Evolutionary conservation across 1,140 invertebrate genomes (phyloP).

Genomic region (Portunus trituberculatus): DNA sequence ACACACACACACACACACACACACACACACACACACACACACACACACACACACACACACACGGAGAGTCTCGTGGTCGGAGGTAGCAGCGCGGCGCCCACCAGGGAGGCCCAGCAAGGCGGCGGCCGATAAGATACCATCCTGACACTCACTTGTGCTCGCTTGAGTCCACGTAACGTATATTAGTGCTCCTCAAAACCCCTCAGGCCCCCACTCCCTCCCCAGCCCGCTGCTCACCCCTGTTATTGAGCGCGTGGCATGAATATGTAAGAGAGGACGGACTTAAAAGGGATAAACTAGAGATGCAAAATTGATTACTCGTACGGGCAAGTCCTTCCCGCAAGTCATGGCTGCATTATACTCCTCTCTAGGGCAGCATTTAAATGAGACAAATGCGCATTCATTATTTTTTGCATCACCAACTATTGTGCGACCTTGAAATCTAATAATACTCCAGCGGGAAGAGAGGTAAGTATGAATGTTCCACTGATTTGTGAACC

Average conservation of each 20-base stretch:
- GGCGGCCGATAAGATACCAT: background rate
- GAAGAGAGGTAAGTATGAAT: too few species aligned
- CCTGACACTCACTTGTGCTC: conserved; percentile 20
- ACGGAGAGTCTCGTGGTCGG: too few species aligned
- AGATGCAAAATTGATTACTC: conserved; percentile 23
- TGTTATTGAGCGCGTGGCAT: conserved; percentile 20
- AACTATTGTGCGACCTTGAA: too few species aligned
- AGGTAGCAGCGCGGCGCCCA: too few species aligned
- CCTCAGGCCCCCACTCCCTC: background rate
- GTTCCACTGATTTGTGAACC: too few species aligned
- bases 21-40: too few species aligned
- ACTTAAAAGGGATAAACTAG: conserved; percentile 23
- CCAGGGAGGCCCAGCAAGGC: too few species aligned
- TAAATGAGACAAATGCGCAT: too few species aligned
- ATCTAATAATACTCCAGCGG: too few species aligned
- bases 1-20: too few species aligned
- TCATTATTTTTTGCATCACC: too few species aligned
- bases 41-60: too few species aligned
- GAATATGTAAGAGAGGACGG: conserved; percentile 3
- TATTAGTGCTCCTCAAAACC: background rate
- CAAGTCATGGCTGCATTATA: conserved; percentile 5
- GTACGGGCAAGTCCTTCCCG: background rate
- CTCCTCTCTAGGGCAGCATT: background rate
- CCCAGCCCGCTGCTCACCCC: background rate
- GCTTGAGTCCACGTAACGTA: conserved; percentile 17